phyloP scores from a whole-genome alignment of 2,888 invertebrate genomes.

The Agrochola lota region DNA sequence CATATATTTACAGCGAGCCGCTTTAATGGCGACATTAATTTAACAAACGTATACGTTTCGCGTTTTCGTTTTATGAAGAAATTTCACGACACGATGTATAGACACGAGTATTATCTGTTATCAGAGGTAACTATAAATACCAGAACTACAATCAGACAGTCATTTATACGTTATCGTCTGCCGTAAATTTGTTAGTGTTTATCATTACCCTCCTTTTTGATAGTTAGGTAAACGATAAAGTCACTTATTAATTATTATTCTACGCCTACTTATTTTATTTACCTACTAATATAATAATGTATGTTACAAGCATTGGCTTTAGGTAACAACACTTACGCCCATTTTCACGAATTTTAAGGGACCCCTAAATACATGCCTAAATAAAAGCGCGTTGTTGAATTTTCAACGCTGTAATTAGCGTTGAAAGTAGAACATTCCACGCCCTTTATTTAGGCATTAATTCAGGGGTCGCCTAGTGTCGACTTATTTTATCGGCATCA shows the following conservation, averaged over 20 bases:
- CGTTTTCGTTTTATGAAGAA: no score
- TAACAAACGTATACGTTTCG: no score
- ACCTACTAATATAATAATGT: neutral
- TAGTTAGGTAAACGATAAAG: neutral
- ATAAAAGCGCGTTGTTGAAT: neutral
- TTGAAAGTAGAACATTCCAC: neutral
- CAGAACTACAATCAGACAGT: neutral
- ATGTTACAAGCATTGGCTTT: neutral
- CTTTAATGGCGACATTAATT: no score
- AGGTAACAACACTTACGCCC: neutral
- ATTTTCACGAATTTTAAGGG: neutral
- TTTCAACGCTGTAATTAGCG: neutral
- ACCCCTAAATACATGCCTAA: neutral
- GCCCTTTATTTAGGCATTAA: neutral
- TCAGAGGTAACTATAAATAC: neutral
- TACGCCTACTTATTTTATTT: neutral
- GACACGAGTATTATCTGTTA: constrained; percentile 1
- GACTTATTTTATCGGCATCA: neutral
- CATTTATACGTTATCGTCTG: neutral
- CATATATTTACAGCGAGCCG: no score
- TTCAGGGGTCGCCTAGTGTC: neutral
- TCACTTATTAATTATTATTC: neutral
- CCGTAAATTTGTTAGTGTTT: neutral
- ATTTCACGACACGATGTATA: neutral
- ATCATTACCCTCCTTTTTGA: neutral